Evolutionary conservation across 2,113 vertebrate genomes (phyloP), one percentile per base, ranked within the genome.

Genomic region (Xiphophorus hellerii): DNA sequence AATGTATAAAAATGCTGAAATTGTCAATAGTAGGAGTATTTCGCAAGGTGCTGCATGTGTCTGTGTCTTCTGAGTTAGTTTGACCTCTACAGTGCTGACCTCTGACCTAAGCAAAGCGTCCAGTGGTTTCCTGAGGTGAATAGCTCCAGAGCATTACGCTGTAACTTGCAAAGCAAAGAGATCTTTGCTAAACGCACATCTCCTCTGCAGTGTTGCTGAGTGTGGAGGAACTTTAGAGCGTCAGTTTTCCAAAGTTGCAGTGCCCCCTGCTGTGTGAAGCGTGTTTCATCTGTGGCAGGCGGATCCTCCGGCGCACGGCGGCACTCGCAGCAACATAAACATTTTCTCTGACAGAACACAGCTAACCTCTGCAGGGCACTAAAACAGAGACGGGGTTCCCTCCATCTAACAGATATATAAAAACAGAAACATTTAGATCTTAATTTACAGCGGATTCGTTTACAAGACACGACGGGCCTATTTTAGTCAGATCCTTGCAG

Each of bases 211-310:
- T 58, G 74, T 62, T 6, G 72, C 65, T 62, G 62, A 29, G 28
- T 29, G 33, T 60, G 7, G 39, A 58, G 73, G n/a, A 48, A 66
- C 58, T 66, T 62, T n/a, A 51, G 61, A 78, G 62, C 35, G 10
- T 71, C 54, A 10, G 44, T 73, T 89, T 87, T 84, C 67, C 78
- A 87, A 84, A 91, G 83, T 87, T 82, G 78, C 73, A 87, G 80
- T 88, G 90, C 91, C 90, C 87, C 89, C 91, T 92, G 77, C 87
- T 90, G 91, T 81, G 77, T 51, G 5, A 15, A 87, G n/a, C 28
- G 17, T 1, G 31, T 67, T 54, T 82, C 58, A 68, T 71, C 48
- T 69, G 69, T 71, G 61, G 69, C 65, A 72, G 77, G 60, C 65
- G 70, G 15, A 42, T 10, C 66, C 44, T 33, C 37, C 4, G 61